Percentiles rank a stretch among this genome's conserved stretches.
phyloP scores from a whole-genome alignment of 2,113 vertebrate genomes.

The Callithrix jacchus region DNA sequence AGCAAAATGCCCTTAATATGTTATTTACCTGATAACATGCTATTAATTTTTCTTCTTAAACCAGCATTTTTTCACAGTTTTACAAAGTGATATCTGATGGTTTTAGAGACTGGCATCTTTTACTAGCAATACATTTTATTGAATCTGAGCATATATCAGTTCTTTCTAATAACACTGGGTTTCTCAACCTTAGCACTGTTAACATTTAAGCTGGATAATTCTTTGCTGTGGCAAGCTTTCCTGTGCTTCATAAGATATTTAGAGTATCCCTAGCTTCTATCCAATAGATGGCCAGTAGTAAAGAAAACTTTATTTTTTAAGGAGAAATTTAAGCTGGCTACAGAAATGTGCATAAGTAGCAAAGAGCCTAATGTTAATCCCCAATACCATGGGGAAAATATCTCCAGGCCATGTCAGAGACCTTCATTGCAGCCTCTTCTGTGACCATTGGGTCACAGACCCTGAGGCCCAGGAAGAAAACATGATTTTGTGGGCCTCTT shows the following conservation, averaged over 20 bases:
- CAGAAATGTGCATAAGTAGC: too few relatives aligned
- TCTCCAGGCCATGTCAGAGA: too few relatives aligned
- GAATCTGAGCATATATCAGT: background rate
- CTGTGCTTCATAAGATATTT: background rate
- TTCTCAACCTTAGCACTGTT: background rate
- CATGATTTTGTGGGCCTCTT: too few relatives aligned
- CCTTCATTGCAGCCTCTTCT: too few relatives aligned
- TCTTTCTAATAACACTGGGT: background rate
- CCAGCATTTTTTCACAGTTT: background rate
- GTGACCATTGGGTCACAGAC: too few relatives aligned
- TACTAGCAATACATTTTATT: background rate
- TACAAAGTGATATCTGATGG: background rate
- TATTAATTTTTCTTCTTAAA: background rate
- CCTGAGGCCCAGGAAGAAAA: too few relatives aligned
- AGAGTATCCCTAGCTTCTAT: background rate
- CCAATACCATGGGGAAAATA: too few relatives aligned
- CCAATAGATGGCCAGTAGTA: background rate
- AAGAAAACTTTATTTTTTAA: too few relatives aligned
- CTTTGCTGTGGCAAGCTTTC: background rate
- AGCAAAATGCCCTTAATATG: background rate
- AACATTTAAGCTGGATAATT: background rate
- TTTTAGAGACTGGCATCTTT: background rate
- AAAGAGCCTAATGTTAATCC: too few relatives aligned
- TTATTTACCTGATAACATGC: background rate
- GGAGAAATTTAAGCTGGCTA: too few relatives aligned